These are phyloP conservation scores for Stigmatopora argus DNA, from an alignment of 2,113 vertebrate species.

Conservation along the genomic window DNA sequence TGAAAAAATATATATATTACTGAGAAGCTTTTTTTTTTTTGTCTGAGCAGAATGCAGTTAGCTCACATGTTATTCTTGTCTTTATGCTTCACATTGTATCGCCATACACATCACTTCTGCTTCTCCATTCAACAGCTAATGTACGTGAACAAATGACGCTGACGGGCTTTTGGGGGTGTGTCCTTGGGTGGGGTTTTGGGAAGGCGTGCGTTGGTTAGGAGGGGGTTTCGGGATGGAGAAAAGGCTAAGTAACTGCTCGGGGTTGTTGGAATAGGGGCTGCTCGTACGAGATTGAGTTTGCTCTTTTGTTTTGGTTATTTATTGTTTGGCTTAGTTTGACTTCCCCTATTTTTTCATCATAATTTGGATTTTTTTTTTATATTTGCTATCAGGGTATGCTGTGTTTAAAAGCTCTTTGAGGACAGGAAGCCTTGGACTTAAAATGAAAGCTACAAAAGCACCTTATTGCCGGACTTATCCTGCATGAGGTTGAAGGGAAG, in stretches of 20 bases:
- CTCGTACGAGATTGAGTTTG: slow-evolving; percentile 48
- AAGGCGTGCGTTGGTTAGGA: slow-evolving; percentile 33
- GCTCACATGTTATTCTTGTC: slow-evolving; percentile 77
- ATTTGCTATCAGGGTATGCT: slow-evolving; percentile 68
- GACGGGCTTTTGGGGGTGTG: slow-evolving; percentile 65
- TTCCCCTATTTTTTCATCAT: slow-evolving; percentile 38
- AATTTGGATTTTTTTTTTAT: slow-evolving; percentile 42
- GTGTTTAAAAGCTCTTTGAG: slow-evolving; percentile 54
- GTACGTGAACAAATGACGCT: slow-evolving; percentile 75
- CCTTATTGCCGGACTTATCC: slow-evolving; percentile 65
- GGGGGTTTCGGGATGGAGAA: slow-evolving; percentile 24
- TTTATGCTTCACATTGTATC: slow-evolving; percentile 78
- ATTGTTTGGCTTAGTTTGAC: slow-evolving; percentile 53
- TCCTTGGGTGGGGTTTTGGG: slow-evolving; percentile 35
- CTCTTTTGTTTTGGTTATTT: slow-evolving; percentile 57
- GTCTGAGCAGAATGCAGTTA: slow-evolving; percentile 77
- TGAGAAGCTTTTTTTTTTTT: slow-evolving; percentile 50
- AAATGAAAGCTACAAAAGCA: slow-evolving; percentile 68
- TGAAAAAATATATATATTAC: slow-evolving; percentile 58
- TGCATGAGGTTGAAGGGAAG: slow-evolving; percentile 57
- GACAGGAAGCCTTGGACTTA: slow-evolving; percentile 56
- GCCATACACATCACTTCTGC: slow-evolving; percentile 76
- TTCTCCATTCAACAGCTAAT: slow-evolving; percentile 80
- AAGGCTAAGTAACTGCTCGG: slow-evolving; percentile 35
- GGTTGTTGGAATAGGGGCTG: slow-evolving; percentile 48